Percentiles rank a stretch among this genome's conserved stretches.
Evolutionary conservation across 2,113 vertebrate genomes (phyloP).

Genomic region (Rhombomys opimus): DNA sequence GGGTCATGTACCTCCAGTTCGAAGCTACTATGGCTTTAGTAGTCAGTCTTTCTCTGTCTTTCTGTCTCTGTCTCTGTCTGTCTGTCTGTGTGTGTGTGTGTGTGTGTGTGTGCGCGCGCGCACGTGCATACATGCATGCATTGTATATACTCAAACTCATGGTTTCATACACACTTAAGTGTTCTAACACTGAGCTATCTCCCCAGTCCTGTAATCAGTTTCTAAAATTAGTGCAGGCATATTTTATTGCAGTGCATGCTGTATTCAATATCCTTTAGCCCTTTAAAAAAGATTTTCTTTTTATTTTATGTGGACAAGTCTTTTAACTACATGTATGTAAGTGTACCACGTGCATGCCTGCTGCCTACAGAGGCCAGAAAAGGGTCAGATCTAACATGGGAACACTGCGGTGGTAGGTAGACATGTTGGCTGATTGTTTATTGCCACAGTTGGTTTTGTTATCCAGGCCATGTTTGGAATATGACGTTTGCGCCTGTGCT

Average conservation of each 20-base stretch:
- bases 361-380: neutral
- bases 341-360: neutral
- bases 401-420: neutral
- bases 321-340: neutral
- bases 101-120: neutral
- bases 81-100: neutral
- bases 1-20: neutral
- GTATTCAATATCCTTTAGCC: neutral
- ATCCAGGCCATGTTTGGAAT: slow-evolving; percentile 66
- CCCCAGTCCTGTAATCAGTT: neutral
- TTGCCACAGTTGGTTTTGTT: slow-evolving; percentile 43
- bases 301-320: neutral
- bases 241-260: neutral
- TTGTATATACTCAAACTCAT: neutral
- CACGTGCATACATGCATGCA: too few species aligned
- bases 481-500: slow-evolving; percentile 58
- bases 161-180: neutral
- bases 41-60: neutral
- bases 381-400: neutral
- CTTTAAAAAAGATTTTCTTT: neutral
- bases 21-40: neutral
- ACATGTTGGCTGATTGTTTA: slow-evolving; percentile 42
- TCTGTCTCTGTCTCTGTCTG: neutral
- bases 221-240: neutral
- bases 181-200: neutral